Evolutionary conservation across 2,888 invertebrate genomes (phyloP).

Genomic region (Penaeus monodon): DNA sequence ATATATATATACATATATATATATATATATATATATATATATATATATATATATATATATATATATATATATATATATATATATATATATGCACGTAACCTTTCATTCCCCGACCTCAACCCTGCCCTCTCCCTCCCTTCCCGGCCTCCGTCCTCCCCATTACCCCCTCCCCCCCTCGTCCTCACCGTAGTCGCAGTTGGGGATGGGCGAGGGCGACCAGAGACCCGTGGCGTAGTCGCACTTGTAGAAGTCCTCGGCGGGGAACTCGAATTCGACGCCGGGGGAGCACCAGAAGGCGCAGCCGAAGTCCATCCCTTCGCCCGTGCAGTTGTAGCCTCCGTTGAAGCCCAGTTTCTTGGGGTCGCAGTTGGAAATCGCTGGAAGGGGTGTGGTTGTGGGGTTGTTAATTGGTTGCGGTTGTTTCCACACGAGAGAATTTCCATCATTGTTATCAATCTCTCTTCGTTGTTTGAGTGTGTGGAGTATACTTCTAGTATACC

Average conservation of each 20-base stretch:
- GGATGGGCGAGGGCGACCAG: slow-evolving; percentile 79
- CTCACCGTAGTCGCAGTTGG: slow-evolving; percentile 75
- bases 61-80: neutral
- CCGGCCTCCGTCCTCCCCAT: neutral
- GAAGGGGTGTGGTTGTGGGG: neutral
- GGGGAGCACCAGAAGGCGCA: slow-evolving; percentile 80
- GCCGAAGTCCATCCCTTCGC: slow-evolving; percentile 74
- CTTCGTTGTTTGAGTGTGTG: too few species aligned
- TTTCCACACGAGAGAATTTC: too few species aligned
- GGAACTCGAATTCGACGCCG: slow-evolving; percentile 76
- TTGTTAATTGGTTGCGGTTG: neutral
- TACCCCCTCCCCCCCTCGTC: neutral
- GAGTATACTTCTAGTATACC: too few species aligned
- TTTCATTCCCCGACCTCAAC: neutral
- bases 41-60: neutral
- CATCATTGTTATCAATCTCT: too few species aligned
- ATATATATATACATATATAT: neutral
- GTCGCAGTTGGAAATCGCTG: slow-evolving; percentile 76
- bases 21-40: neutral
- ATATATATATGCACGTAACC: neutral
- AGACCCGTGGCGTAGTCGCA: slow-evolving; percentile 78
- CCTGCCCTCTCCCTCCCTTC: neutral
- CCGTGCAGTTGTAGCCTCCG: slow-evolving; percentile 81
- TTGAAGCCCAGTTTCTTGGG: slow-evolving; percentile 79
- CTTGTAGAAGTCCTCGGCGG: slow-evolving; percentile 76